Base-by-base conservation (phyloP, 2,113 vertebrate genomes). In the Syngnathus typhle region DNA sequence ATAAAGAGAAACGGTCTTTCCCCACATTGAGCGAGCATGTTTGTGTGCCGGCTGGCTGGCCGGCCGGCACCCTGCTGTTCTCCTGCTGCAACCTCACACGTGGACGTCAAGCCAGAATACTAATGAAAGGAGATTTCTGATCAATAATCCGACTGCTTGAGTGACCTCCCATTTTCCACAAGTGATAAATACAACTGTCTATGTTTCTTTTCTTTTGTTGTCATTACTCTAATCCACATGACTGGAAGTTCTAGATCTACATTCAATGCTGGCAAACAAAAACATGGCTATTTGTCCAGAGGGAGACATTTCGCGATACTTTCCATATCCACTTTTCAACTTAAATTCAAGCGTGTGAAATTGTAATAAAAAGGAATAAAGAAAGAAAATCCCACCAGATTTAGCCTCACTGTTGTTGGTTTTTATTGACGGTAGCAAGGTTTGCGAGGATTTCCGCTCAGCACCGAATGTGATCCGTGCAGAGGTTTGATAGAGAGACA, bases 351-450 rank as follows among this genome's bases (percentile, higher is more conserved):
- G 60, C 75, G 70, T 67, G 64, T 36, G 70, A 76, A 58, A 81
- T 83, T 71, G 73, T 68, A 72, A 67, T 27, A 38, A 82, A 79
- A 88, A 58, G 27, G 27, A 58, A 56, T 7, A 89, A 89, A 88
- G 60, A 78, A 69, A 70, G 78, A 61, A 88, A 88, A 87, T 89
- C 84, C 79, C 51, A 16, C 9, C 73, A 83, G 85, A 86, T 85
- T 84, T 85, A 56, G 70, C 54, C 74, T 65, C 23, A 75, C 65
- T 32, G 27, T 32, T 32, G 27, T 32, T 32, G 27, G 2, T 32
- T 32, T 68, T 83, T 78, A 85, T 77, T 70, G 67, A 64, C 49
- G 60, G 54, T 79, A 72, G 32, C 44, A 77, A 73, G 39, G 60
- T 82, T 72, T 79, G 65, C 58, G 66, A 56, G 83, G 76, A 81